These are phyloP conservation scores for Ceryle rudis DNA, from an alignment of 2,797 vertebrate species.

Conservation along the genomic window DNA sequence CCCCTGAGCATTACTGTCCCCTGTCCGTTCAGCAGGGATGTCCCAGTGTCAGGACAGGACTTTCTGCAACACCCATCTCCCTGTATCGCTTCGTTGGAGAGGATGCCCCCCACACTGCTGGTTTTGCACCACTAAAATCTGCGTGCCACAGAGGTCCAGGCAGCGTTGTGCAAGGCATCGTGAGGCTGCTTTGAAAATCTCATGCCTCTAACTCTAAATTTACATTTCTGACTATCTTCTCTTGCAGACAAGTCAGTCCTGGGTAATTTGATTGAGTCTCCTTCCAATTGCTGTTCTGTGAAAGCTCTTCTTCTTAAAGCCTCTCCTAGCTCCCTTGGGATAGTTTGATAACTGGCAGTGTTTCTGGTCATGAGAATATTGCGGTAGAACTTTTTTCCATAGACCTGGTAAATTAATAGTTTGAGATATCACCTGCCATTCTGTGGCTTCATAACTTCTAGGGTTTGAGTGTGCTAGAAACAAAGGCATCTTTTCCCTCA, in stretches of 20 bases:
- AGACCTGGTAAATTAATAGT: background rate
- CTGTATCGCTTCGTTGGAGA: background rate
- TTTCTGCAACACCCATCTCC: background rate
- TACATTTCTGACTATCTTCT: background rate
- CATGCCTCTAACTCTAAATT: background rate
- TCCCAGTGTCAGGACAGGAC: background rate
- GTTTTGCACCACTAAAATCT: background rate
- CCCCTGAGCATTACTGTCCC: accelerated
- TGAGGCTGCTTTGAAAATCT: background rate
- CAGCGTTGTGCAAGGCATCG: accelerated
- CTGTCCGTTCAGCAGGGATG: background rate
- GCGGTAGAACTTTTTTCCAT: background rate
- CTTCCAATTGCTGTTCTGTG: background rate
- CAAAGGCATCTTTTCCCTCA: background rate
- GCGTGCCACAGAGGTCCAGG: background rate
- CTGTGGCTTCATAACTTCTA: background rate
- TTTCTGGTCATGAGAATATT: background rate
- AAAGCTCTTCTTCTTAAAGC: background rate
- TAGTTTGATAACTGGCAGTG: background rate
- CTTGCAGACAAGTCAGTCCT: background rate
- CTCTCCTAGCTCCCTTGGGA: background rate
- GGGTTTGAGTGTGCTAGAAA: background rate
- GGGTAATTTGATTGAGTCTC: background rate
- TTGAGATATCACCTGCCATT: background rate
- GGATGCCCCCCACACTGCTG: background rate